Evolutionary conservation across 2,888 invertebrate species (phyloP).

Genomic region (Pseudeuparius sepicola): DNA sequence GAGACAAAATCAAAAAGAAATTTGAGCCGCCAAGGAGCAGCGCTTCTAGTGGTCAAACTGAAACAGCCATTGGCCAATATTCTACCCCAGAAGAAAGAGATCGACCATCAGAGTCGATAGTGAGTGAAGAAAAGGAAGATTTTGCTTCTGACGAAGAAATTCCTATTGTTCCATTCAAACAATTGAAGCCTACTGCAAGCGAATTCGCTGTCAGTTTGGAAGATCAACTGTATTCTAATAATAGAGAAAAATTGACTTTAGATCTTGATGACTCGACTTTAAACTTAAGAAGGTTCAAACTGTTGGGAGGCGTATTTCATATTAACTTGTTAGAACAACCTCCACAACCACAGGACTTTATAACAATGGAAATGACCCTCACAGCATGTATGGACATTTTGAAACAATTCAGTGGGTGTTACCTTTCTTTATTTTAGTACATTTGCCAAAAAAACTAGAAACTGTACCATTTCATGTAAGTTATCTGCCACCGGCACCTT

Average conservation of each 20-base stretch:
- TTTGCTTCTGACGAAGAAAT: constrained; percentile 26
- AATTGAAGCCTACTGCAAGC: constrained; percentile 32
- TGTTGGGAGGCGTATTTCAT: constrained; percentile 68
- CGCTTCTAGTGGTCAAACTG: neutral
- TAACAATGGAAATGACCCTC: constrained; percentile 39
- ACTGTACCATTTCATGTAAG: constrained; percentile 53
- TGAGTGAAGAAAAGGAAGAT: constrained; percentile 9
- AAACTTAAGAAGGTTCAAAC: constrained; percentile 63
- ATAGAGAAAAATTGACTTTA: constrained; percentile 32
- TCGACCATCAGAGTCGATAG: neutral
- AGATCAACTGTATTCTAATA: constrained; percentile 14
- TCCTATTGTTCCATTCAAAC: constrained; percentile 32
- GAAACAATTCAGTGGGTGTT: too few relatives aligned
- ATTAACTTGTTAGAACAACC: constrained; percentile 67
- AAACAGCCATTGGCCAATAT: too few relatives aligned
- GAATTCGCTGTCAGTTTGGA: constrained; percentile 23
- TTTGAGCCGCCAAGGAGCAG: neutral
- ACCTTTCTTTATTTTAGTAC: constrained; percentile 42
- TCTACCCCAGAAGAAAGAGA: too few relatives aligned
- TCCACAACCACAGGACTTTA: constrained; percentile 59
- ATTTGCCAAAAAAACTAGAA: constrained; percentile 48
- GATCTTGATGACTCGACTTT: constrained; percentile 48
- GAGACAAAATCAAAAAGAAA: constrained; percentile 22
- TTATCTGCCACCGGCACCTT: constrained; percentile 56
- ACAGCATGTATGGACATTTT: constrained; percentile 54